Base-by-base conservation (phyloP, 2,888 invertebrate species). In the Azorinus chamasolen region DNA sequence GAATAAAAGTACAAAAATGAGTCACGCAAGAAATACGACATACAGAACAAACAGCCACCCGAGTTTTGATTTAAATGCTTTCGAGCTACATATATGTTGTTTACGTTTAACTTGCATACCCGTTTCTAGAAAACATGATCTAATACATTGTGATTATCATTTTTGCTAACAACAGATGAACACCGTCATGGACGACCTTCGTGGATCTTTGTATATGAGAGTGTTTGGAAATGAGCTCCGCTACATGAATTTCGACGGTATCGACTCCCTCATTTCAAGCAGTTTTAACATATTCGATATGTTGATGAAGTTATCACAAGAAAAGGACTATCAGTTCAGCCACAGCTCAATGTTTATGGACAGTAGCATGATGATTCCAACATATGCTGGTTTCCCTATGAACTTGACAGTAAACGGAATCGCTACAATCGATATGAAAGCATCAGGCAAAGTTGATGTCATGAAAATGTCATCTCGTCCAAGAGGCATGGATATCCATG, bases 321-420 rank as follows among this genome's bases (percentile, higher is more conserved):
- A 88, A n/a, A 79, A 83, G 10, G 85, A 88, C 16, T 85, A 87
- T 55, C 73, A 83, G 32, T 85, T 82, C 65, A 87, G 83, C 32
- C 97, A 97, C 93, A 96, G 97, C 1, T 95, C 96, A 0, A 95
- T 97, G 91, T 96, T 98, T 92, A 94, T 98, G 71, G 98, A 99
- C 93, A 96, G 96, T 6, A 96, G 96, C 20, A 96, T 97, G 92
- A 95, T 96, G 4, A 95, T 98, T 0, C 97, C 98, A 0, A 96
- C 96, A 32, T 95, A 96, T 1, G 95, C 96, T 43, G 98, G 99
- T 16, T 93, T 98, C 20, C 98, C 98, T 0, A 94, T 98, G 75
- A 96, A 96, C 63, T 95, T 98, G 89, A 96, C 96, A 88, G 95
- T 97, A 0, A 96, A 97, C 91, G 98, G 97, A 5, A 97, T 97